Percentiles rank a stretch among this genome's conserved stretches.
Evolutionary conservation across 92 coral and sea anemone species (phyloP).

Genomic region (Meandrina meandrites): DNA sequence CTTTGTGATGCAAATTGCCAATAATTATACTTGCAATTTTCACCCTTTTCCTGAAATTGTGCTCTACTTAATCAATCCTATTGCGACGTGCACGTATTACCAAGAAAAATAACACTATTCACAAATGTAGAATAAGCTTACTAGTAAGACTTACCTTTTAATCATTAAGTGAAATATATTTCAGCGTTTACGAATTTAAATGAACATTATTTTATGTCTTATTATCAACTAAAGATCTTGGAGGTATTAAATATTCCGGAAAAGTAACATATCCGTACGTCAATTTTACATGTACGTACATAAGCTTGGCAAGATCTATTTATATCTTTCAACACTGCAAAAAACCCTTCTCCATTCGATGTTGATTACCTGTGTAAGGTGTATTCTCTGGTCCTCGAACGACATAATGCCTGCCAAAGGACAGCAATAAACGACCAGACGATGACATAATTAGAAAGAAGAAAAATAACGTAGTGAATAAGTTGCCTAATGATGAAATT

Average conservation of each 20-base stretch:
- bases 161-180: no score
- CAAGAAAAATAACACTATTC: background rate
- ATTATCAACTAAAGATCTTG: no score
- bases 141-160: no score
- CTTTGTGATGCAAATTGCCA: no score
- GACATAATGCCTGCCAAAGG: constrained; percentile 87
- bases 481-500: background rate
- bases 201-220: background rate
- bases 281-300: no score
- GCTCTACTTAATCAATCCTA: no score
- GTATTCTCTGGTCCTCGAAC: constrained; percentile 98
- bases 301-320: background rate
- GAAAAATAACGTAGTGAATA: background rate
- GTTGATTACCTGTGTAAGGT: constrained; percentile 77
- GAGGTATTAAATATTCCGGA: background rate
- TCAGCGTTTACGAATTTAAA: no score
- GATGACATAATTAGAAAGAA: background rate
- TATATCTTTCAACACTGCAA: background rate
- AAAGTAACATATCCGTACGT: background rate
- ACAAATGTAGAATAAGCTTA: no score
- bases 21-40: no score
- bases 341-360: background rate
- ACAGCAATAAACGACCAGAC: background rate
- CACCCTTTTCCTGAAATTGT: no score
- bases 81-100: no score